Base-by-base conservation (phyloP, 2,888 invertebrate genomes). In the Liposcelis brunnea region DNA sequence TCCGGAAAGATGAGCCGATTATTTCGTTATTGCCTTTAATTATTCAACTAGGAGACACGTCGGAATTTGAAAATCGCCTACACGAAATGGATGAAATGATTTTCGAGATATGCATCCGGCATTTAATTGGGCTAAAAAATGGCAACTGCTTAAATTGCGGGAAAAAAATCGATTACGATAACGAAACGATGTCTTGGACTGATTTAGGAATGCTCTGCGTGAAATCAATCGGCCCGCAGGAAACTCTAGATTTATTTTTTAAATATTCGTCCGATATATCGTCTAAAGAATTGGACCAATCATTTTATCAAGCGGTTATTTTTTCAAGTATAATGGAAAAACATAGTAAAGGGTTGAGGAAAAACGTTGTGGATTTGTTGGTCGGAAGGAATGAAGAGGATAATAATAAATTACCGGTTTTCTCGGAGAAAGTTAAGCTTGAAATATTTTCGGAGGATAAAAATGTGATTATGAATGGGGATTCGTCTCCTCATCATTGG, bases 121-220 rank as follows among this genome's bases (percentile, higher is more conserved):
- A 34, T n/a, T 31, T 34, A 32, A 67, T 70, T 0, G 72, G 69
- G 11, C 60, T 76, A 44, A 69, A 71, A 50, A 66, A 66, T 0
- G 70, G 71, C 42, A 63, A 63, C 18, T 80, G 80, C 58, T 58
- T 78, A 35, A 74, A 74, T 58, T 80, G 80, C 54, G 69, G 68
- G 2, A 67, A 64, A 46, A 62, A 61, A 38, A 65, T 70, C 42
- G 57, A 61, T 21, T 59, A 69, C 49, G 61, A 68, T 40, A 63
- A 64, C 1, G 65, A 68, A 0, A 65, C 61, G 43, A 68, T 74
- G 49, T 55, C 72, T 21, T 80, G 80, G 79, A 72, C 68, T 36
- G 67, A 69, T 35, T 58, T 80, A 10, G 72, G 71, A 2, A 62
- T 66, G 2, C 56, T 74, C 18, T 69, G 78, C 54, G 67, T 78